A percentile compares a stretch with the other conserved stretches of the same genome.
Conservation (phyloP, 2,113 vertebrate species). For the Brevimyrus niger region DNA sequence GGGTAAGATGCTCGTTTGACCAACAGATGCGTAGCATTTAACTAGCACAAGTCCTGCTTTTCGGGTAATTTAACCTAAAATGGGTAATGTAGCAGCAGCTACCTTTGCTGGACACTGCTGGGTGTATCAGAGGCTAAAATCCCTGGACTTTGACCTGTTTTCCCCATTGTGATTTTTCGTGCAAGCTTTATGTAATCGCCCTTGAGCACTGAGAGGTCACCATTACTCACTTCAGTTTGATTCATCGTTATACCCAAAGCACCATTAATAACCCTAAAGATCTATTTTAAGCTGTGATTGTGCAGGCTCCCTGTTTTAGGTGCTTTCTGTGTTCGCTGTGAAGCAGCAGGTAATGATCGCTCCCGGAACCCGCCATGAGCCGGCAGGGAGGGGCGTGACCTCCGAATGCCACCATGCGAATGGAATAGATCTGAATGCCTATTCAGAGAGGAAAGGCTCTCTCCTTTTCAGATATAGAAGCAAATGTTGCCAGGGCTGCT, state of each 20-base stretch:
- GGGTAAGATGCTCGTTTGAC: not conserved
- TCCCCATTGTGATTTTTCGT: not conserved
- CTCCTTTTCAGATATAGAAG: not conserved
- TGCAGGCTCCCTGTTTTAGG: not conserved
- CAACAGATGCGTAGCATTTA: not conserved
- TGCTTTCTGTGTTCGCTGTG: not conserved
- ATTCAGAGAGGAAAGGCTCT: not conserved
- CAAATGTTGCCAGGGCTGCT: not conserved
- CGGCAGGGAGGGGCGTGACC: not conserved
- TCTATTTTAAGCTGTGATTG: not conserved
- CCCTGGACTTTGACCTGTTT: not conserved
- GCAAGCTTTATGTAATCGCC: not conserved
- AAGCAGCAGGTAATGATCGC: not conserved
- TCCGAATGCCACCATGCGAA: not conserved
- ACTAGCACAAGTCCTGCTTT: not conserved
- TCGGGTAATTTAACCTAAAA: not conserved
- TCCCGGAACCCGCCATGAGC: not conserved
- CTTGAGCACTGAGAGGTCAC: not conserved
- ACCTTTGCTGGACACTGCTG: not conserved
- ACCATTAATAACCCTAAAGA: not conserved
- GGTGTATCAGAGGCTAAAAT: not conserved
- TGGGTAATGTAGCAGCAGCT: not conserved
- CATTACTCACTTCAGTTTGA: not conserved
- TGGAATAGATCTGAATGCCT: not conserved
- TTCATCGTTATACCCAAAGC: not conserved